phyloP scores from a whole-genome alignment of 2,113 vertebrate genomes.

The Malurus cyaneus region DNA sequence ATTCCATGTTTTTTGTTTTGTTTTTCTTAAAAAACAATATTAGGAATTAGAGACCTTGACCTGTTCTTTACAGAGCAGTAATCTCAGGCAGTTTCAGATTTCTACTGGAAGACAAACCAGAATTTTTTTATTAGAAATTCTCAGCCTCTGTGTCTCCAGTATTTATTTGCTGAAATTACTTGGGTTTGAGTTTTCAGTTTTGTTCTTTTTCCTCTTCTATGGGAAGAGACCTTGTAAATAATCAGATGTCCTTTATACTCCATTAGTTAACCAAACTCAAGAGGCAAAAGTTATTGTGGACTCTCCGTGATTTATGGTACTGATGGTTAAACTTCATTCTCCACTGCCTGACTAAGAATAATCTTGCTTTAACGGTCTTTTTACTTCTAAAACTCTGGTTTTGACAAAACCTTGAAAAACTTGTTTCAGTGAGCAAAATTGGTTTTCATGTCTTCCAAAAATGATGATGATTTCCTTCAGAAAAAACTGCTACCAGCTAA shows the following conservation, averaged over 20 bases:
- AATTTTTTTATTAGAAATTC: not conserved
- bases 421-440: not conserved
- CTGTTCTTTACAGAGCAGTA: not conserved
- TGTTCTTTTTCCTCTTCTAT: not conserved
- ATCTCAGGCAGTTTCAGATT: not conserved
- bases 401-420: not conserved
- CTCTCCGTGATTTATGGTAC: not conserved
- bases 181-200: not conserved
- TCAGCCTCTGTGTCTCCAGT: not conserved
- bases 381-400: not conserved
- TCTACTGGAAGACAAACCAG: not conserved
- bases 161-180: not conserved
- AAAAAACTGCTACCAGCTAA: not conserved
- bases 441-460: not conserved
- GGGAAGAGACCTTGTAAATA: not conserved
- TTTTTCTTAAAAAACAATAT: not conserved
- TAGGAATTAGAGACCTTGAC: not conserved
- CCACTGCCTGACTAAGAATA: not conserved
- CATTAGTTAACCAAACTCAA: not conserved
- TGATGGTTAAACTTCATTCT: not conserved
- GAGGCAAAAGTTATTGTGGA: not conserved
- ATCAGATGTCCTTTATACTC: not conserved
- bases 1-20: not conserved
- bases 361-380: not conserved
- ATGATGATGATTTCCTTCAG: not conserved